phyloP scores from a whole-genome alignment of 2,888 invertebrate species.

The Eupeodes latifasciatus region DNA sequence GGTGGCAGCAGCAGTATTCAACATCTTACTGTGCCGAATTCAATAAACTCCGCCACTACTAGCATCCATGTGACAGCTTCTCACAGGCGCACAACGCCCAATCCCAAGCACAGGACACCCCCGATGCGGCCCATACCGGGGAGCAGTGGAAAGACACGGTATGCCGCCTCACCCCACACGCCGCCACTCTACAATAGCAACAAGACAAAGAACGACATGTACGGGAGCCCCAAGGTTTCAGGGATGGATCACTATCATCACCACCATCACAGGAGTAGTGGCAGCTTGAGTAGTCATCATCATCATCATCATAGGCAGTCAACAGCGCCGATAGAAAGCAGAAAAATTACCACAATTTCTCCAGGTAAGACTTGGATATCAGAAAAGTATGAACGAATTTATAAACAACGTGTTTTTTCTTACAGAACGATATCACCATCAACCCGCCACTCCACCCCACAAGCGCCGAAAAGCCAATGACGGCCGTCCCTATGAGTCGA shows the following conservation, averaged over 20 bases:
- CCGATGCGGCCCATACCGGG: constrained; percentile 77
- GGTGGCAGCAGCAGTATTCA: constrained; percentile 79
- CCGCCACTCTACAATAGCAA: constrained; percentile 81
- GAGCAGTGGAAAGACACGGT: constrained; percentile 77
- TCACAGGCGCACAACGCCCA: constrained; percentile 72
- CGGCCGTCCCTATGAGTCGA: constrained; percentile 76
- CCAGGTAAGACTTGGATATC: constrained; percentile 79
- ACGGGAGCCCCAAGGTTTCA: constrained; percentile 73
- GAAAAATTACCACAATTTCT: constrained; percentile 81
- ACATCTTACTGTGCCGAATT: constrained; percentile 80
- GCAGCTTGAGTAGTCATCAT: constrained; percentile 76
- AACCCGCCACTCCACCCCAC: constrained; percentile 82
- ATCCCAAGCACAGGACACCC: constrained; percentile 77
- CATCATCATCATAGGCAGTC: constrained; percentile 81
- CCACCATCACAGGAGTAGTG: constrained; percentile 76
- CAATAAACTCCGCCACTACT: constrained; percentile 68
- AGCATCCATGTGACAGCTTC: constrained; percentile 72
- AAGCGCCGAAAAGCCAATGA: constrained; percentile 83
- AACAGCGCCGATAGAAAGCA: constrained; percentile 77
- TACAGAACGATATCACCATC: constrained; percentile 82
- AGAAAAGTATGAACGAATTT: neutral
- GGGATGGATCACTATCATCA: constrained; percentile 78
- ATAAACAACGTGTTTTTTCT: neutral
- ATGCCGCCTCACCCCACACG: constrained; percentile 83
- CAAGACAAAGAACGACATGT: constrained; percentile 60